Percentiles rank a stretch among this genome's conserved stretches.
Evolutionary conservation across 2,888 invertebrate genomes (phyloP).

Genomic region (Heliconius cydno): DNA sequence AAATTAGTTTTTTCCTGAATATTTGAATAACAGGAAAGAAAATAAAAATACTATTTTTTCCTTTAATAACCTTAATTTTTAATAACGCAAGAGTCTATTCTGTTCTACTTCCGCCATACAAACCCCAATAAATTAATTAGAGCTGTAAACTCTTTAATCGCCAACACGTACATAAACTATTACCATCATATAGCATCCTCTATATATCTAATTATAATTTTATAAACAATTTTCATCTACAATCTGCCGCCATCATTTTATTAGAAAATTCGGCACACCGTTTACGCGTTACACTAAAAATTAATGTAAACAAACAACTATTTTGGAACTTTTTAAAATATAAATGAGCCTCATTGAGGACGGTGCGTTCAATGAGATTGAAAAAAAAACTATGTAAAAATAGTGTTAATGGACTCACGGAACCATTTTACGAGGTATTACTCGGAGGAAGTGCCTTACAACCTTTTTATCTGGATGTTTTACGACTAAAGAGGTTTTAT

Average conservation of each 20-base stretch:
- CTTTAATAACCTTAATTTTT: not conserved
- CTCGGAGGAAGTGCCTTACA: conserved; percentile 75
- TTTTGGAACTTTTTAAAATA: conserved; percentile 74
- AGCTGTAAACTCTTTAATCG: conserved; percentile 78
- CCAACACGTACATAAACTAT: conserved; percentile 67
- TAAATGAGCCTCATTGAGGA: conserved; percentile 79
- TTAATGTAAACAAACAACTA: conserved; percentile 74
- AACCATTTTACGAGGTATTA: conserved; percentile 74
- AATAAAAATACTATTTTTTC: not conserved
- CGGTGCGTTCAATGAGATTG: conserved; percentile 76
- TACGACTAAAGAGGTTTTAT: conserved; percentile 79
- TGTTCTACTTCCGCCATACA: conserved; percentile 69
- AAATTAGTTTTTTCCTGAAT: not conserved
- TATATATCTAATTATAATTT: conserved; percentile 47
- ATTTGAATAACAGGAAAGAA: not conserved
- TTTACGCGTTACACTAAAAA: conserved; percentile 74
- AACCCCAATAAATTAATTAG: conserved; percentile 81
- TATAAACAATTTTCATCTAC: conserved; percentile 62
- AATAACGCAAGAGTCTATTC: conserved; percentile 52
- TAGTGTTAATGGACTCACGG: conserved; percentile 75
- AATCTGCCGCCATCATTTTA: conserved; percentile 39
- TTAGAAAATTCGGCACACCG: conserved; percentile 74
- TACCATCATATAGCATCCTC: conserved; percentile 40
- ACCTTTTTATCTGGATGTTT: conserved; percentile 78
- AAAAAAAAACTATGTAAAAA: conserved; percentile 67